Conservation (phyloP, 2,113 vertebrate genomes). For the Fulmarus glacialis region DNA sequence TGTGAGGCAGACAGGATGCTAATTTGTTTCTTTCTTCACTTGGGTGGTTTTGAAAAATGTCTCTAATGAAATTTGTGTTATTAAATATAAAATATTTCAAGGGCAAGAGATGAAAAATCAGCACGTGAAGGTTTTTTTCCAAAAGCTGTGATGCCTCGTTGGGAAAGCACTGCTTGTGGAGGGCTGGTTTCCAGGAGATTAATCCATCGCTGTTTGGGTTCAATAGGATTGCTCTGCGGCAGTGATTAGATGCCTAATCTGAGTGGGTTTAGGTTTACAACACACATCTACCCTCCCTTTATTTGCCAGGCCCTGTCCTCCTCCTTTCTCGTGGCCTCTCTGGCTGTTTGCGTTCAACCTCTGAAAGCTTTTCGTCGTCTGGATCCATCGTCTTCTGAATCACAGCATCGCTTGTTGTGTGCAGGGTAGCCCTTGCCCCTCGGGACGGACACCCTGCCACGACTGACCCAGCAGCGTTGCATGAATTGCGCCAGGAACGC, state of each 20-base stretch:
- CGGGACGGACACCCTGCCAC: rapidly evolving
- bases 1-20: neutral
- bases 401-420: rapidly evolving
- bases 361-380: neutral
- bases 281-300: neutral
- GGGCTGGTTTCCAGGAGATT: neutral
- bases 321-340: rapidly evolving
- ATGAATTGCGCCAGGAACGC: neutral
- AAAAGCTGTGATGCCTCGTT: rapidly evolving
- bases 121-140: neutral
- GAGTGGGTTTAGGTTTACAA: neutral
- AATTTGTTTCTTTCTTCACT: neutral
- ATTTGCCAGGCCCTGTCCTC: neutral
- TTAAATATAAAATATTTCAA: neutral
- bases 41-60: neutral
- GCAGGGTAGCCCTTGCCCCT: neutral
- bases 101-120: neutral
- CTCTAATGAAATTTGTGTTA: neutral
- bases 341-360: neutral
- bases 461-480: neutral
- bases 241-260: neutral
- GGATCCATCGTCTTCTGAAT: neutral
- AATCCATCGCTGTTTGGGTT: neutral
- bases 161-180: neutral
- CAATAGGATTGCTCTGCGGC: neutral